A percentile compares a stretch with the other conserved stretches of the same genome.
These are phyloP conservation scores for Hymenochirus boettgeri DNA, from an alignment of 2,113 vertebrate genomes.

Conservation along the genomic window DNA sequence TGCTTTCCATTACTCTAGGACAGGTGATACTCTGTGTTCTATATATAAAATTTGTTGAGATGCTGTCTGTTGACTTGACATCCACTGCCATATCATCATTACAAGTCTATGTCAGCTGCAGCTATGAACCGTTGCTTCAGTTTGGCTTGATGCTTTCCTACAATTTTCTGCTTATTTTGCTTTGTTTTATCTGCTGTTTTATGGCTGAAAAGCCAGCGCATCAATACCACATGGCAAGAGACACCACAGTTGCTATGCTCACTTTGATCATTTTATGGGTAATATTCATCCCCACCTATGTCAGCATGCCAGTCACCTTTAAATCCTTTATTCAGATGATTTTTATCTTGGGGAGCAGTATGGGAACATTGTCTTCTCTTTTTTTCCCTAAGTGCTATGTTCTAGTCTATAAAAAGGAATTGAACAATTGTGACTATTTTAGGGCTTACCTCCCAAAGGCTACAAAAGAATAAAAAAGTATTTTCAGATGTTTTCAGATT, in stretches of 20 bases:
- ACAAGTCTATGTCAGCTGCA: slow-evolving; percentile 55
- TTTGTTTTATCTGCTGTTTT: slow-evolving; percentile 82
- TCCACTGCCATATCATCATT: not conserved
- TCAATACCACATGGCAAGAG: slow-evolving; percentile 71
- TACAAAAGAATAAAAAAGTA: no score
- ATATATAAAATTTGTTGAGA: slow-evolving; percentile 6
- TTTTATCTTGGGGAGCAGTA: no score
- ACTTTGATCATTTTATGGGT: slow-evolving; percentile 72
- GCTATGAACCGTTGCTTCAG: slow-evolving; percentile 52
- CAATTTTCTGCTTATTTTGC: slow-evolving; percentile 53
- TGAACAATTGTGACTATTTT: no score
- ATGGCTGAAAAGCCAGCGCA: slow-evolving; percentile 63
- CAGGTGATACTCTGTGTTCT: slow-evolving; percentile 4
- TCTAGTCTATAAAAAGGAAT: no score
- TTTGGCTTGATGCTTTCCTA: slow-evolving; percentile 62
- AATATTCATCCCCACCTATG: slow-evolving; percentile 70
- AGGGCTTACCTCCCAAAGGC: no score
- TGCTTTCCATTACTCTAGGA: slow-evolving; percentile 3
- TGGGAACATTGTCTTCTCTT: no score
- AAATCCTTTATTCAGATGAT: slow-evolving; percentile 58
- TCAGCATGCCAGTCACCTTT: slow-evolving; percentile 49
- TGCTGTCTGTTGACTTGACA: not conserved
- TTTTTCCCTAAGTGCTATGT: no score
- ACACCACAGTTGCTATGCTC: slow-evolving; percentile 73
- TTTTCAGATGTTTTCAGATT: no score